Evolutionary conservation across 2,797 vertebrate genomes (phyloP).

Genomic region (Hypotaenidia philippensis): DNA sequence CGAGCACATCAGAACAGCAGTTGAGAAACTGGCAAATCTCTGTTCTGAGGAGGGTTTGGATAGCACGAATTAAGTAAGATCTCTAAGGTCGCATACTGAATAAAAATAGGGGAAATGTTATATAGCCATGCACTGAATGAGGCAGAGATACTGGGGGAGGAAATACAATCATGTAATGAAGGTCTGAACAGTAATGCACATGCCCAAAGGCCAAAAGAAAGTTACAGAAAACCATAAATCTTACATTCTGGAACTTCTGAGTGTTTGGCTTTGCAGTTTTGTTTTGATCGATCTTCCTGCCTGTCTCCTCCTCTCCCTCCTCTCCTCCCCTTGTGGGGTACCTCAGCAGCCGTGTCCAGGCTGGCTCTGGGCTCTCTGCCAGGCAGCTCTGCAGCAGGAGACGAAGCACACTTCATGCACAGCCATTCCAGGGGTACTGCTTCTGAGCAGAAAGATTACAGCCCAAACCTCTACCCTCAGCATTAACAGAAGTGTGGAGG

Average conservation of each 20-base stretch:
- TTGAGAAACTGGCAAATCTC: constrained; percentile 28
- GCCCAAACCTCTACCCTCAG: not conserved
- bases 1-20: not conserved
- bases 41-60: constrained; percentile 1
- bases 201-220: not conserved
- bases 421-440: not conserved
- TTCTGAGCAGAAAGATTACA: not conserved
- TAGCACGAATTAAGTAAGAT: constrained; percentile 24
- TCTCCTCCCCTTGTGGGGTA: not conserved
- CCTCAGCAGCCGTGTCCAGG: not conserved
- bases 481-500: not conserved
- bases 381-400: rapidly evolving
- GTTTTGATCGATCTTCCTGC: not conserved
- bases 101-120: constrained; percentile 7
- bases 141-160: not conserved
- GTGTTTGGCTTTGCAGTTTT: not conserved
- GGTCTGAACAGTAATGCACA: not conserved
- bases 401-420: no score
- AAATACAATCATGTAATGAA: not conserved
- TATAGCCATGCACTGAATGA: not conserved
- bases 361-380: not conserved
- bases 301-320: rapidly evolving
- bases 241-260: not conserved
- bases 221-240: not conserved
- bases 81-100: constrained; percentile 21